Evolutionary conservation across 2,888 invertebrate species (phyloP).

Genomic region (Acanthosepion lycidas): DNA sequence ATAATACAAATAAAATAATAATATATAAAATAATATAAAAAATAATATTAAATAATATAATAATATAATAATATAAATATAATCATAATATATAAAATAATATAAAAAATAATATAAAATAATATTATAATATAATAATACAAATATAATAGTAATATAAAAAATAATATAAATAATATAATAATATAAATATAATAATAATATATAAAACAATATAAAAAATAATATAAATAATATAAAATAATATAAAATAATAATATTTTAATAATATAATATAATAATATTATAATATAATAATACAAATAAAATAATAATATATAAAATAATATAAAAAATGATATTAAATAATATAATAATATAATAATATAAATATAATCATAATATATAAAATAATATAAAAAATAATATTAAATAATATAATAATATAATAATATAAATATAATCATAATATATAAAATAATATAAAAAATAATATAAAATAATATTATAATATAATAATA

Average conservation of each 20-base stretch:
- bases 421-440: background rate
- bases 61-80: background rate
- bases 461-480: too few species aligned
- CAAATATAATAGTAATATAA: background rate
- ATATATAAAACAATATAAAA: too few species aligned
- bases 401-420: background rate
- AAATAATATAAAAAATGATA: too few species aligned
- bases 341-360: background rate
- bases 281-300: background rate
- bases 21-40: too few species aligned
- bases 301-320: background rate
- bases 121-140: background rate
- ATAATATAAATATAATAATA: background rate
- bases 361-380: background rate
- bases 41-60: background rate
- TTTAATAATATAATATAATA: too few species aligned
- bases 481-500: background rate
- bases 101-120: too few species aligned
- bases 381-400: too few species aligned
- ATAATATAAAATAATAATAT: too few species aligned
- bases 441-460: background rate
- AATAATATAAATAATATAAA: too few species aligned
- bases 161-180: background rate
- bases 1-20: background rate
- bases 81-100: background rate